Evolutionary conservation across 2,888 invertebrate genomes (phyloP).

Genomic region (Thymelicus acteon): DNA sequence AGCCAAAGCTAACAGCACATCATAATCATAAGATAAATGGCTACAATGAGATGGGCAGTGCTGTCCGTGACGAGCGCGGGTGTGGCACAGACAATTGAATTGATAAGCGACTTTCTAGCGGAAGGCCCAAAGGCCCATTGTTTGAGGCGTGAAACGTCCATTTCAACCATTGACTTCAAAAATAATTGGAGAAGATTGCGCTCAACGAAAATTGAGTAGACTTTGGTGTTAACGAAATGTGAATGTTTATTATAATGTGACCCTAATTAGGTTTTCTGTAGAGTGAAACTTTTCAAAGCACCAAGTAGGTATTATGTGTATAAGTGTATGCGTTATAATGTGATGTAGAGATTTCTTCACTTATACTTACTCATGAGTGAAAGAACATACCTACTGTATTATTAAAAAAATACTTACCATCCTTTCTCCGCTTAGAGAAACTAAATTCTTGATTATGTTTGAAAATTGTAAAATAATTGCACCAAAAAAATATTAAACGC

Average conservation of each 20-base stretch:
- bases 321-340: too few relatives aligned
- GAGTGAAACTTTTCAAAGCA: neutral
- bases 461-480: too few relatives aligned
- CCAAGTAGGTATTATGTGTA: too few relatives aligned
- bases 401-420: too few relatives aligned
- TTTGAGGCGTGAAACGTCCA: conserved; percentile 34
- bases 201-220: conserved; percentile 17
- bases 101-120: conserved; percentile 78
- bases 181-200: conserved; percentile 33
- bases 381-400: too few relatives aligned
- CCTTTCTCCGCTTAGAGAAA: too few relatives aligned
- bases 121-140: conserved; percentile 42
- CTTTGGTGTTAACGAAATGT: conserved; percentile 14
- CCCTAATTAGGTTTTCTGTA: neutral
- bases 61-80: conserved; percentile 52
- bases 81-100: conserved; percentile 77
- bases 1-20: conserved; percentile 7
- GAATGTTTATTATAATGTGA: neutral
- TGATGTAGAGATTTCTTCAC: too few relatives aligned
- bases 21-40: conserved; percentile 25
- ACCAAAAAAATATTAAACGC: too few relatives aligned
- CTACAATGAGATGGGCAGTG: conserved; percentile 64
- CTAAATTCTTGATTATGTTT: too few relatives aligned
- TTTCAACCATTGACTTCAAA: conserved; percentile 26
- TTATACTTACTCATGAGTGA: too few relatives aligned